Evolutionary conservation across 2,113 vertebrate genomes (phyloP).

Genomic region (Copsychus sechellarum): DNA sequence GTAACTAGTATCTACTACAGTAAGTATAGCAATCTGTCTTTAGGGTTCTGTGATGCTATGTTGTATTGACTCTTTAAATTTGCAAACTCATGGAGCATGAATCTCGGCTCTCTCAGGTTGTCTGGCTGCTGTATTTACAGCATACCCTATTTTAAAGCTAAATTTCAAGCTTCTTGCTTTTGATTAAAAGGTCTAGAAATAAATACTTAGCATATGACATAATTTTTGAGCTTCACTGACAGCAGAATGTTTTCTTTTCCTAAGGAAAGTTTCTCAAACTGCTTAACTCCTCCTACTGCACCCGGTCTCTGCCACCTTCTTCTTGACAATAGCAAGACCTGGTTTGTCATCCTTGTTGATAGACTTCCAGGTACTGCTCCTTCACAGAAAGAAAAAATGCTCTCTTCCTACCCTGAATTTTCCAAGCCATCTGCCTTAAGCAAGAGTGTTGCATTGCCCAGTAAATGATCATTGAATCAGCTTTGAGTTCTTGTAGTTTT

Average conservation of each 20-base stretch:
- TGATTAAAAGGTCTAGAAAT: not conserved
- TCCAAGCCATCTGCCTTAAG: not conserved
- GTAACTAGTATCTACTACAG: conserved; percentile 23
- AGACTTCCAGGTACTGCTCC: not conserved
- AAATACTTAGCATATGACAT: not conserved
- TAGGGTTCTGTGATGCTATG: conserved; percentile 3
- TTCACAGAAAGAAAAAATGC: not conserved
- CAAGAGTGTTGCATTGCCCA: not conserved
- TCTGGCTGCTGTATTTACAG: conserved; percentile 18
- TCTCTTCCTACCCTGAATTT: not conserved
- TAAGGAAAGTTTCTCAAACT: not conserved
- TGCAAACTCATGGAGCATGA: conserved; percentile 18
- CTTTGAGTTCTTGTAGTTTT: not conserved
- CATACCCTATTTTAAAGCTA: not conserved
- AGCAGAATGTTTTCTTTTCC: not conserved
- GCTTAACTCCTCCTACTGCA: not conserved
- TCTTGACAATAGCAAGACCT: not conserved
- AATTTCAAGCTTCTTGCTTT: not conserved
- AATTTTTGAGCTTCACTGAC: not conserved
- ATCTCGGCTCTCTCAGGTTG: not conserved
- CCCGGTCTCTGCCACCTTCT: not conserved
- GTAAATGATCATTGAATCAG: not conserved
- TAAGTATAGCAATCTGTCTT: conserved; percentile 41
- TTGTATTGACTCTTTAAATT: conserved; percentile 45
- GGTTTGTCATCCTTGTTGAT: not conserved